Evolutionary conservation across 1,140 invertebrate genomes (phyloP).

Genomic region (Drosophila equinoxialis): DNA sequence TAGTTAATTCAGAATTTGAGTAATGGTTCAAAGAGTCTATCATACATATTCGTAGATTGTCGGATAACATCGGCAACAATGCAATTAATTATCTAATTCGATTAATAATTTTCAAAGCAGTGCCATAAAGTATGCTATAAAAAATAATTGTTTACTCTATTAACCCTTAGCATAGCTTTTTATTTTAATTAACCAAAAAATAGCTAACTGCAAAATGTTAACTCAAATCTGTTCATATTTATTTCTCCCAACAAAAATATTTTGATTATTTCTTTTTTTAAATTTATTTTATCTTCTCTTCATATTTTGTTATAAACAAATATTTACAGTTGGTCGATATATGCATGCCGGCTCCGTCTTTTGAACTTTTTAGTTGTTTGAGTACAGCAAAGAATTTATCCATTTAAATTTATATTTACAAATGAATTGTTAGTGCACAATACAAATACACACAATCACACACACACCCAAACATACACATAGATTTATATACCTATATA

Average conservation of each 20-base stretch:
- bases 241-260: not conserved
- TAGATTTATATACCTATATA: conserved; percentile 52
- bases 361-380: conserved; percentile 80
- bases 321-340: conserved; percentile 84
- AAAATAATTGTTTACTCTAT: conserved; percentile 53
- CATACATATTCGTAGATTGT: not conserved
- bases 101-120: conserved; percentile 23
- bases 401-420: conserved; percentile 24
- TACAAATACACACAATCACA: not conserved
- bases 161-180: conserved; percentile 69
- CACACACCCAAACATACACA: conserved; percentile 32
- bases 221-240: conserved; percentile 45
- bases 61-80: not conserved
- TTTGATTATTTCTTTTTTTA: conserved; percentile 49
- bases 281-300: conserved; percentile 55
- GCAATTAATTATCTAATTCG: not conserved
- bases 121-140: conserved; percentile 78
- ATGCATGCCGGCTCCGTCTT: conserved; percentile 84
- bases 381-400: conserved; percentile 54
- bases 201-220: conserved; percentile 21
- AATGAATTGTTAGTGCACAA: conserved; percentile 26
- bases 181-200: conserved; percentile 4
- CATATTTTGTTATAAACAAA: conserved; percentile 66
- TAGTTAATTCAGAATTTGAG: not conserved
- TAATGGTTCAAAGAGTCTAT: not conserved